phyloP scores from a whole-genome alignment of 2,113 vertebrate species.

The Entelurus aequoreus region DNA sequence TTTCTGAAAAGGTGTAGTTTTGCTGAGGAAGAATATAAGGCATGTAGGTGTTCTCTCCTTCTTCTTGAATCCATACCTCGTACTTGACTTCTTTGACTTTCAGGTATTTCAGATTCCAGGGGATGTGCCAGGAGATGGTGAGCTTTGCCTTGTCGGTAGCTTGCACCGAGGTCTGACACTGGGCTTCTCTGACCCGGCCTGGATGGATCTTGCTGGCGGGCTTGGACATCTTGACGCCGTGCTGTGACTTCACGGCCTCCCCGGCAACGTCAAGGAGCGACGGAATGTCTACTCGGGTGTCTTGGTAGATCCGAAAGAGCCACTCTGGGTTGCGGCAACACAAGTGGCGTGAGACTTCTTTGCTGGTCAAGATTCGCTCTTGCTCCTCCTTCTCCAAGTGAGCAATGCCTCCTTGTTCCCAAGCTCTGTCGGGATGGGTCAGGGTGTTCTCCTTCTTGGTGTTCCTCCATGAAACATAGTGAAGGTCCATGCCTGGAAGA shows the following conservation, averaged over 20 bases:
- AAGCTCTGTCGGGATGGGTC: constrained; percentile 82
- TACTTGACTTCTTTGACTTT: constrained; percentile 94
- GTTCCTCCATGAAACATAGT: constrained; percentile 92
- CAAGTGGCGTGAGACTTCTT: constrained; percentile 86
- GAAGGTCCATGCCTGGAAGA: constrained; percentile 93
- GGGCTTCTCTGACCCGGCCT: constrained; percentile 85
- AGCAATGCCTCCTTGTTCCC: constrained; percentile 93
- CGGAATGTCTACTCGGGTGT: constrained; percentile 85
- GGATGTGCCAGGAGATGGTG: constrained; percentile 90
- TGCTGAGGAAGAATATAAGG: constrained; percentile 92
- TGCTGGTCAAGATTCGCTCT: constrained; percentile 83
- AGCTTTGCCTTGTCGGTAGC: constrained; percentile 84
- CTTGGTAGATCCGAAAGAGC: constrained; percentile 97
- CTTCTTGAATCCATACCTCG: constrained; percentile 98
- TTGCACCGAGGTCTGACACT: constrained; percentile 87
- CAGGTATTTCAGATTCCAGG: constrained; percentile 94
- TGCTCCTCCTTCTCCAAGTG: constrained; percentile 86
- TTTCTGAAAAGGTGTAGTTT: constrained; percentile 97
- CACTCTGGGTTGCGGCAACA: constrained; percentile 96
- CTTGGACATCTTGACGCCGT: constrained; percentile 73
- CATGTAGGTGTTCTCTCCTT: constrained; percentile 97
- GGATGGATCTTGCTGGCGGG: constrained; percentile 80
- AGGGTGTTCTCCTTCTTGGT: constrained; percentile 78
- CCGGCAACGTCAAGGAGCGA: constrained; percentile 81
- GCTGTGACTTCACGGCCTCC: constrained; percentile 78